Percentiles rank a stretch among this genome's conserved stretches.
phyloP scores from a whole-genome alignment of 2,113 vertebrate species.

The Chaetodon trifascialis region DNA sequence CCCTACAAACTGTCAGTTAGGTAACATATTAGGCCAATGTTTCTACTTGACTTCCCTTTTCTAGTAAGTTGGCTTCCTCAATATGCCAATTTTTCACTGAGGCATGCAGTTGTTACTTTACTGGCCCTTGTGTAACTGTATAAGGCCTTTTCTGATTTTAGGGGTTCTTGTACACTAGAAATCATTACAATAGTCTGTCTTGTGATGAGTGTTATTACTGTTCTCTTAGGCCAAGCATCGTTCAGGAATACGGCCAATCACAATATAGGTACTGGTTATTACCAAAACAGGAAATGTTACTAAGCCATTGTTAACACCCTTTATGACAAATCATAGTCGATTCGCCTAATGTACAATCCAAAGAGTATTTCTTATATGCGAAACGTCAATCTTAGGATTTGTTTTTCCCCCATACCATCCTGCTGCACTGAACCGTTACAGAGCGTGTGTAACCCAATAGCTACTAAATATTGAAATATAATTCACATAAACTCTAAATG shows the following conservation, averaged over 20 bases:
- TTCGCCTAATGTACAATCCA: neutral
- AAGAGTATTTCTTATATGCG: neutral
- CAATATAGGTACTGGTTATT: too few species aligned
- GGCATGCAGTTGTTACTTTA: neutral
- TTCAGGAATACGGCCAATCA: neutral
- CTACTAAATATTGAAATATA: neutral
- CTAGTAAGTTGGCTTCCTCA: conserved; percentile 59
- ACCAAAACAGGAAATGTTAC: neutral
- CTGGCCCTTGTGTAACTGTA: too few species aligned
- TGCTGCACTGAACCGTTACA: neutral
- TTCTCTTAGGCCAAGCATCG: neutral
- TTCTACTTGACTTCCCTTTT: conserved; percentile 64
- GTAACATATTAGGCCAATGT: neutral
- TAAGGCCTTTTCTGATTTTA: neutral
- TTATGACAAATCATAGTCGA: neutral
- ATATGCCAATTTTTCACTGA: neutral
- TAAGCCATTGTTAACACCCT: neutral
- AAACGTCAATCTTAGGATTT: neutral
- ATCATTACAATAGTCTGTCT: neutral
- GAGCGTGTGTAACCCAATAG: neutral
- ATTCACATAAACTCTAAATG: neutral
- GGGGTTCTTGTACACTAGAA: neutral
- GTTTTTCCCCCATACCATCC: neutral
- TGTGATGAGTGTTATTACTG: neutral
- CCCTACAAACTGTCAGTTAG: neutral